A percentile compares a stretch with the other conserved stretches of the same genome.
These are phyloP conservation scores for Tipula unca DNA, from an alignment of 2,888 invertebrate genomes.

Conservation along the genomic window DNA sequence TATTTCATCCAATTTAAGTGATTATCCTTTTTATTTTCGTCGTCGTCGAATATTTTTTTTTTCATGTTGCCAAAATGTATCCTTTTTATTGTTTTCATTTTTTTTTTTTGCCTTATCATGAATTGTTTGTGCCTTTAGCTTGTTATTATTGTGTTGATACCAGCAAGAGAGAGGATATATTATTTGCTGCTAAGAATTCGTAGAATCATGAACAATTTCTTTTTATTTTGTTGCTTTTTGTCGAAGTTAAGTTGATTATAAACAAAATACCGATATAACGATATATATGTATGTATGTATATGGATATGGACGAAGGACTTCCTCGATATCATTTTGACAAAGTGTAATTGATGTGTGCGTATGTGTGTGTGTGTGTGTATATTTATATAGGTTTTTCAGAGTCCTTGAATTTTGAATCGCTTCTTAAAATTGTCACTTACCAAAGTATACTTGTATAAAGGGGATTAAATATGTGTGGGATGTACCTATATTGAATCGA, in stretches of 20 bases:
- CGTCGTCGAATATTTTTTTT: not conserved
- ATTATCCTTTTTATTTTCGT: constrained; percentile 14
- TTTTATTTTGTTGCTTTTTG: not conserved
- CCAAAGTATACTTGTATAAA: too few relatives aligned
- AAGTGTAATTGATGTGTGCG: not conserved
- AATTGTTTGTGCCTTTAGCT: not conserved
- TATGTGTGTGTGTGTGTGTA: too few relatives aligned
- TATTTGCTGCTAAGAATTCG: not conserved
- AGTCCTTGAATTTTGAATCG: too few relatives aligned
- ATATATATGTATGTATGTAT: not conserved
- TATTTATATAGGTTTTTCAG: too few relatives aligned
- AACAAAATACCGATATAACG: not conserved
- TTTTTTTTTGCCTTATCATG: not conserved
- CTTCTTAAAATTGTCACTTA: too few relatives aligned
- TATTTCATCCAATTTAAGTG: constrained; percentile 14
- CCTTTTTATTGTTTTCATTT: not conserved
- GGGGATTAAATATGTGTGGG: too few relatives aligned
- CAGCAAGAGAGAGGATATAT: not conserved
- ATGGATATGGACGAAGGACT: not conserved
- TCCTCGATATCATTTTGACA: not conserved
- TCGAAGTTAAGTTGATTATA: not conserved
- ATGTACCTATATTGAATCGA: too few relatives aligned
- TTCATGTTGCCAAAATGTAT: not conserved
- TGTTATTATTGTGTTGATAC: not conserved
- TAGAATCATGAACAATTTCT: not conserved